Evolutionary conservation across 1,140 invertebrate species (phyloP), one percentile per base, ranked within the genome.

Genomic region (Caenorhabditis inopinata): DNA sequence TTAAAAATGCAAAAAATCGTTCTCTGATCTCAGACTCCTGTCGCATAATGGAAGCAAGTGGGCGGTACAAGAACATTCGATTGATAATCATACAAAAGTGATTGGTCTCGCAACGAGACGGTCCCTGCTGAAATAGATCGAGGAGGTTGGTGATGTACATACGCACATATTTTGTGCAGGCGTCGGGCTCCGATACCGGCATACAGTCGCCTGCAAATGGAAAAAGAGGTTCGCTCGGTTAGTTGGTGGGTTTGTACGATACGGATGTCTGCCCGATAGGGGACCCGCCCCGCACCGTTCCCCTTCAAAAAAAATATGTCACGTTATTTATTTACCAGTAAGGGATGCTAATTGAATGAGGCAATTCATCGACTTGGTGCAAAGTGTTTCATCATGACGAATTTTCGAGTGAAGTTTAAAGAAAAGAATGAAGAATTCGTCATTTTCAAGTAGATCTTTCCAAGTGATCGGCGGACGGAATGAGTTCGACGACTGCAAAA

Each of bases 401-500:
- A 82, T 48, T 11, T 48, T 49, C 2, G 74, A 38, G 49, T 83
- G 82, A 1, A 83, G 25, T 80, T 81, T 38, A 53, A 83, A 83
- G 75, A 83, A 83, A 3, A 83, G 49, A 6, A 21, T 25, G 62
- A 83, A 49, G 73, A 83, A 83, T 32, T 74, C 68, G 14, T 58
- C 51, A 16, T 83, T 82, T 35, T 35, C 47, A n/a, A 83, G 42
- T 14, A 83, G 45, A 38, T 81, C 82, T 16, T 49, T 47, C 82
- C 82, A 83, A 12, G 62, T n/a, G 12, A 58, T 35, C 9, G 82
- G 82, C 2, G 82, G 82, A 0, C 82, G 78, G 81, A 81, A 82
- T 46, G 81, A 53, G 25, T 25, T 62, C 7, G 78, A 79, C 7
- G 42, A 45, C 53, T 68, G 51, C 9, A 47, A 68, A 18, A n/a